Percentiles rank a stretch among this genome's conserved stretches.
Evolutionary conservation across 2,113 vertebrate genomes (phyloP).

Genomic region (Gnathonemus echidnorhynchus): DNA sequence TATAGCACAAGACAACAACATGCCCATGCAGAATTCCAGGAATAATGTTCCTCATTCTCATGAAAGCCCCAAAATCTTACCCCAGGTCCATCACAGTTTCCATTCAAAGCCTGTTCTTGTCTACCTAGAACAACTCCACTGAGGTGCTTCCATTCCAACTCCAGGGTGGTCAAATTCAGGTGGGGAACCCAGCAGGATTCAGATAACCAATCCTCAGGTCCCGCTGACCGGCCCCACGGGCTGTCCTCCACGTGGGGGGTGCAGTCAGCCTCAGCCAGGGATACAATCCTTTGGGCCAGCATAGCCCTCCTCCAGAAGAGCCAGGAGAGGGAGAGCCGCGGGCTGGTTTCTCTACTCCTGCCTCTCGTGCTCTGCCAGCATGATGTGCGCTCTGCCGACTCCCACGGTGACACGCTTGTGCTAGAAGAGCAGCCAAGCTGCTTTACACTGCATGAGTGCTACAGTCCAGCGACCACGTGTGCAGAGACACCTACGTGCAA

Average conservation of each 20-base stretch:
- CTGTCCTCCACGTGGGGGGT: slow-evolving; percentile 41
- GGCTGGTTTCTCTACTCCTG: not conserved
- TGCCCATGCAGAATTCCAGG: not conserved
- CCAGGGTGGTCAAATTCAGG: slow-evolving; percentile 59
- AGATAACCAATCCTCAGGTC: slow-evolving; percentile 54
- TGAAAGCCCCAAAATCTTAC: slow-evolving; percentile 11
- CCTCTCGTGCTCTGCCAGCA: not conserved
- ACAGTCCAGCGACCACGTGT: slow-evolving; percentile 37
- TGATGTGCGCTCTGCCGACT: slow-evolving; percentile 38
- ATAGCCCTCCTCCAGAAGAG: slow-evolving; percentile 24
- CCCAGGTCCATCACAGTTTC: slow-evolving; percentile 36
- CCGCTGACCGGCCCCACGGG: slow-evolving; percentile 58
- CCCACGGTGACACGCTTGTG: slow-evolving; percentile 53
- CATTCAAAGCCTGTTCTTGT: slow-evolving; percentile 47
- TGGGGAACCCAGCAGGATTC: slow-evolving; percentile 64
- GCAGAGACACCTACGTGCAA: slow-evolving; percentile 40
- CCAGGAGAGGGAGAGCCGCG: not conserved
- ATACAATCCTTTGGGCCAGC: slow-evolving; percentile 53
- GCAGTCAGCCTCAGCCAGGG: slow-evolving; percentile 42
- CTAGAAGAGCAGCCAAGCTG: slow-evolving; percentile 42
- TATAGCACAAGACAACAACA: not conserved
- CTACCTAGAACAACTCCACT: slow-evolving; percentile 35
- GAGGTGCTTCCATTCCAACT: slow-evolving; percentile 48
- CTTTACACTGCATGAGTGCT: slow-evolving; percentile 38
- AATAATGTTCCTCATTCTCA: not conserved